Base-by-base conservation (phyloP, 2,888 invertebrate genomes). In the Ecliptopera silaceata region DNA sequence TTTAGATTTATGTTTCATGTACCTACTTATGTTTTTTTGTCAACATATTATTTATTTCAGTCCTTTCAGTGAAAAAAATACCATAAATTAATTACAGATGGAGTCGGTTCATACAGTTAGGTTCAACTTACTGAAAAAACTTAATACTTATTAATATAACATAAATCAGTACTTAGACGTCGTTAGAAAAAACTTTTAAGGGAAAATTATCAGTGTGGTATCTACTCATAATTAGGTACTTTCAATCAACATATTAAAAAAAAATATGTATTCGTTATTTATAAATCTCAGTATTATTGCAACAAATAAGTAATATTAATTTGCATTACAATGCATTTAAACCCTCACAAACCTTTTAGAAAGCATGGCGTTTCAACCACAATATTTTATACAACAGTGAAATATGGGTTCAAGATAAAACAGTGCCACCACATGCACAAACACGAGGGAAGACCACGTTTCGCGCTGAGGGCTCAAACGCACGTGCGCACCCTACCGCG, bases 401-500 rank as follows among this genome's bases (percentile, higher is more conserved):
- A 50, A 57, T 55, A 51, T 48, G 59, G 45, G 47, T 59, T 52
- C 39, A 46, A 58, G 52, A 61, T 63, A 54, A 57, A 63, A 58
- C 60, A 46, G 54, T 59, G 43, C 56, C 59, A 61, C 61, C 55
- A 57, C 59, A 61, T 61, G 58, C 59, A 60, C 65, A 56, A 49
- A 67, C 73, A 72, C 64, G 64, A 61, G 58, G 60, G 55, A 53
- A 42, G 52, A 61, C 44, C 57, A 59, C 60, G 61, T 51, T 56
- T 47, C 43, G 31, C 63, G 55, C 57, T 60, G 47, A 26, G 42
- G 44, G 49, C 17, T 44, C 32, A 47, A 43, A 55, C 51, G 67
- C 66, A 79, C 88, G 79, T 81, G 77, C 80, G 77, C 68, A 75
- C 62, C 74, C 75, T 71, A 64, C 73, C 75, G 75, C 80, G 80